These are phyloP conservation scores for Alethe castanea DNA, from an alignment of 2,113 vertebrate species.

Conservation along the genomic window DNA sequence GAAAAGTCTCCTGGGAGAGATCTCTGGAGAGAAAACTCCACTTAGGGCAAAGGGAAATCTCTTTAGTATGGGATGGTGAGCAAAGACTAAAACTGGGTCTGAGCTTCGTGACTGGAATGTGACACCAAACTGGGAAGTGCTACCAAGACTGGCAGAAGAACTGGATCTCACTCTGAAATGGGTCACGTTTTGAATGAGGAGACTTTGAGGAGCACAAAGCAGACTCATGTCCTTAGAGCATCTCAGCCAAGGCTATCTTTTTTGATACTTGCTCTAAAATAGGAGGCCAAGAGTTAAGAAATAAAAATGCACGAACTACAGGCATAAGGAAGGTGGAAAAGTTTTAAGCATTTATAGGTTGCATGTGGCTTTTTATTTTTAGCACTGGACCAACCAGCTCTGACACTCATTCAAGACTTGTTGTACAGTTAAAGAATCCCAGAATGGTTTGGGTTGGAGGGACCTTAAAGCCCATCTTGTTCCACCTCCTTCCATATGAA, in stretches of 20 bases:
- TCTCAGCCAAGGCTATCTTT: not conserved
- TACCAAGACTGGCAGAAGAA: not conserved
- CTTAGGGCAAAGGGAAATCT: not conserved
- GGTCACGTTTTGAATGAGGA: not conserved
- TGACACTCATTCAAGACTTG: not conserved
- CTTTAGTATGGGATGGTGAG: not conserved
- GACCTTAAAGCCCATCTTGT: not conserved
- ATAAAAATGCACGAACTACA: not conserved
- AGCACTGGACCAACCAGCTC: not conserved
- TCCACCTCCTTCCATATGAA: not conserved
- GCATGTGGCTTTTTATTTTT: not conserved
- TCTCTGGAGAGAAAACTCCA: not conserved
- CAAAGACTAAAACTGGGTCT: not conserved
- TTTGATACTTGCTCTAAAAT: not conserved
- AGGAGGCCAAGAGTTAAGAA: not conserved
- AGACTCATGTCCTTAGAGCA: not conserved
- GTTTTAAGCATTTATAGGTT: not conserved
- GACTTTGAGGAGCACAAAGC: not conserved
- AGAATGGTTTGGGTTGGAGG: not conserved
- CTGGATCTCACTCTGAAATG: not conserved
- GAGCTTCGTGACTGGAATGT: not conserved
- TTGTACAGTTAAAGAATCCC: not conserved
- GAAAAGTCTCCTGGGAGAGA: not conserved
- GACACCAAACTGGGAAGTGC: not conserved
- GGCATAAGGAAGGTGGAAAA: not conserved